Conservation (phyloP, 2,888 invertebrate species). For the Phaedon cochleariae region DNA sequence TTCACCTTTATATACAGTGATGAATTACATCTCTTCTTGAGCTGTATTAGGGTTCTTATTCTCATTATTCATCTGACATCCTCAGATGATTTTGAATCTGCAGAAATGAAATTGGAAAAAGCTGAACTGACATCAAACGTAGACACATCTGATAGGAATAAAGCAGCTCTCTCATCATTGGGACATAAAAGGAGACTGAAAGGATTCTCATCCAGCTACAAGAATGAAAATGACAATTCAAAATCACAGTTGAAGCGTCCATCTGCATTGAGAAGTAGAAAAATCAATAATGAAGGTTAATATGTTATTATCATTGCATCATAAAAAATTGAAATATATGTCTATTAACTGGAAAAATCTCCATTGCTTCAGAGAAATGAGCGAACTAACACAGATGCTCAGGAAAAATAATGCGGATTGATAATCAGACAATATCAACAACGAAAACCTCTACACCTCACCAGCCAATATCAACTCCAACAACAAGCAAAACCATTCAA, state of each 20-base stretch:
- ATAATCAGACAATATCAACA: background rate
- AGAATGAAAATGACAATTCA: constrained; percentile 9
- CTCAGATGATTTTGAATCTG: constrained; percentile 9
- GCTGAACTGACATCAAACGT: constrained; percentile 11
- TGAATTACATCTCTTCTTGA: background rate
- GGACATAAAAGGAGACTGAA: background rate
- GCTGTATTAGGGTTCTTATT: background rate
- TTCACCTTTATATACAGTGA: background rate
- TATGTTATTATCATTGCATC: no score
- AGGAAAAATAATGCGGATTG: background rate
- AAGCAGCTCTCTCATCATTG: background rate
- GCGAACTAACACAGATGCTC: constrained; percentile 1
- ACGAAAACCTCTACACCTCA: background rate
- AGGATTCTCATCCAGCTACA: constrained; percentile 11
- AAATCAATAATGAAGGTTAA: background rate
- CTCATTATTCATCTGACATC: background rate
- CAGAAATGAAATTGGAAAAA: constrained; percentile 12
- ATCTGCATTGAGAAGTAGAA: constrained; percentile 1
- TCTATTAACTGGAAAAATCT: no score
- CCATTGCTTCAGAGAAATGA: background rate
- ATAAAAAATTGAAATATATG: no score
- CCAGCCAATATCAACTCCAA: background rate
- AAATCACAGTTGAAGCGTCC: background rate
- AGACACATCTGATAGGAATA: constrained; percentile 5
- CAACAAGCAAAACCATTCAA: constrained; percentile 5